Conservation (phyloP, 2,888 invertebrate species). For the Chymomyza procnemis region DNA sequence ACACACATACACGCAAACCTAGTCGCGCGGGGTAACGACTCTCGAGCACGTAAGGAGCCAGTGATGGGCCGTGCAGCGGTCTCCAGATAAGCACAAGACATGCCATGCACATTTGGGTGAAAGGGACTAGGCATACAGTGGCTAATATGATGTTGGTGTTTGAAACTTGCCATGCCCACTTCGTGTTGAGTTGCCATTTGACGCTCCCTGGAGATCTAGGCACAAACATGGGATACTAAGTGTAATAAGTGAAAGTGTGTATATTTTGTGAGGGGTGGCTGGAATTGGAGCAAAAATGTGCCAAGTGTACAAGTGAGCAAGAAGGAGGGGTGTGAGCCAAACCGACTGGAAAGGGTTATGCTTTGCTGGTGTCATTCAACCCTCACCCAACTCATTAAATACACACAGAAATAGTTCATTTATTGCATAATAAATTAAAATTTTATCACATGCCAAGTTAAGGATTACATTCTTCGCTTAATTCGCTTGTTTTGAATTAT, state of each 20-base stretch:
- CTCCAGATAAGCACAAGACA: background rate
- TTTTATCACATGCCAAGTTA: constrained; percentile 48
- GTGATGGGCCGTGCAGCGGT: background rate
- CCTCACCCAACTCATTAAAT: constrained; percentile 37
- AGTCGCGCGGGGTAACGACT: constrained; percentile 56
- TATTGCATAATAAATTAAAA: constrained; percentile 60
- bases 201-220: constrained; percentile 42
- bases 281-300: constrained; percentile 43
- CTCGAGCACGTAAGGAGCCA: constrained; percentile 39
- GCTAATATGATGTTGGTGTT: constrained; percentile 29
- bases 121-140: constrained; percentile 13
- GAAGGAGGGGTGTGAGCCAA: background rate
- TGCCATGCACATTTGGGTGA: constrained; percentile 12
- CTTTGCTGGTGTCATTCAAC: constrained; percentile 40
- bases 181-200: constrained; percentile 59
- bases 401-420: constrained; percentile 56
- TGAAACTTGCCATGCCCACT: constrained; percentile 8
- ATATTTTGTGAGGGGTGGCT: constrained; percentile 19
- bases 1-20: constrained; percentile 32
- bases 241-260: constrained; percentile 63
- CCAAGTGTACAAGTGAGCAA: constrained; percentile 14
- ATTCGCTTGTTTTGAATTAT: too few relatives aligned
- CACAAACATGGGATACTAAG: constrained; percentile 3
- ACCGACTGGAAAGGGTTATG: background rate
- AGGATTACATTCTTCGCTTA: background rate